phyloP scores from a whole-genome alignment of 2,113 vertebrate genomes.

The Myrmophylax atrothorax region DNA sequence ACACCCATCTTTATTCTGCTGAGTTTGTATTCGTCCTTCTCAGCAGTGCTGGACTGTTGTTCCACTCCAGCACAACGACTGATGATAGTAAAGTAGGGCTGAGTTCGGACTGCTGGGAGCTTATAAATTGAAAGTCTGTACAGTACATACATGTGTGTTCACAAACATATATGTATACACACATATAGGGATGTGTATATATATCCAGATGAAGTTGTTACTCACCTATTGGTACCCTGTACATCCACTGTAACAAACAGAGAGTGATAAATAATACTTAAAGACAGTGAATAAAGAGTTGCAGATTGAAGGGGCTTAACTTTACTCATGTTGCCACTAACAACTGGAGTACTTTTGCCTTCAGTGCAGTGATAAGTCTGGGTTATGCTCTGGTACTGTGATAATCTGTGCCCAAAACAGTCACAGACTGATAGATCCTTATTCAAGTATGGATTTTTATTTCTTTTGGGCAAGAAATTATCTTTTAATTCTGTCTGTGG shows the following conservation, averaged over 20 bases:
- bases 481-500: not conserved
- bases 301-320: not conserved
- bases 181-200: too few species aligned
- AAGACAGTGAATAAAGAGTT: not conserved
- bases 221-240: not conserved
- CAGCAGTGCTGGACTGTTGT: not conserved
- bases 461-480: not conserved
- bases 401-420: not conserved
- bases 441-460: not conserved
- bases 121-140: not conserved
- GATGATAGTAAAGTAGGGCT: not conserved
- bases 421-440: not conserved
- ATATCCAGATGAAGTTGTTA: not conserved
- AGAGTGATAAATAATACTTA: not conserved
- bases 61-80: not conserved
- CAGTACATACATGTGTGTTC: not conserved
- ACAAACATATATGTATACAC: not conserved
- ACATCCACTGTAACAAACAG: not conserved
- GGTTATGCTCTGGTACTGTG: not conserved
- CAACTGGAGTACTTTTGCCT: not conserved
- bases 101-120: not conserved
- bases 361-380: not conserved
- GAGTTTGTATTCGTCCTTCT: not conserved
- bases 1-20: not conserved
- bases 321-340: not conserved